These are phyloP conservation scores for Protobothrops mucrosquamatus DNA, from an alignment of 2,113 vertebrate genomes.

Conservation along the genomic window DNA sequence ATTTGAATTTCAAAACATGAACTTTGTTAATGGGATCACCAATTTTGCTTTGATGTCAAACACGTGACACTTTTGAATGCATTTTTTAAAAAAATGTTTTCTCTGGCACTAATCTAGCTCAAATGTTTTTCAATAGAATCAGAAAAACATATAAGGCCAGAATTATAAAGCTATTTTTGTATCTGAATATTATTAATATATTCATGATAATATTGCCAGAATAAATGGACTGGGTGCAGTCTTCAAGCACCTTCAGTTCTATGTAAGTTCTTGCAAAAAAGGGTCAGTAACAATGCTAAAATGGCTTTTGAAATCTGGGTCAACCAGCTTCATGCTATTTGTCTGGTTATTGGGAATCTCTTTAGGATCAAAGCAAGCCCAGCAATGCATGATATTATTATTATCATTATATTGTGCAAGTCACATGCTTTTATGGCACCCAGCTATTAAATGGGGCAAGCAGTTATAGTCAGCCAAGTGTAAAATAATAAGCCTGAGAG, in stretches of 20 bases:
- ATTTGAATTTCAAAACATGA: neutral
- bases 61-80: neutral
- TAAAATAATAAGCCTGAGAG: neutral
- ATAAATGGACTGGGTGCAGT: neutral
- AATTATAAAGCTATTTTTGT: neutral
- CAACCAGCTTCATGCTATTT: neutral
- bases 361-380: neutral
- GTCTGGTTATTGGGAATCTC: neutral
- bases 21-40: neutral
- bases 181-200: neutral
- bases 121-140: neutral
- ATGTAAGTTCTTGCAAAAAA: neutral
- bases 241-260: neutral
- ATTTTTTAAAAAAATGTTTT: neutral
- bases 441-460: neutral
- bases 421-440: conserved; percentile 8
- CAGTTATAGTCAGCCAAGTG: neutral
- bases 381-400: neutral
- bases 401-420: conserved; percentile 2
- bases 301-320: neutral
- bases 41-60: neutral
- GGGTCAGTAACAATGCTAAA: rapidly evolving
- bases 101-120: neutral
- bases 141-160: neutral
- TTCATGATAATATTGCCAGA: neutral